A percentile compares a stretch with the other conserved stretches of the same genome.
Conservation (phyloP, 2,797 vertebrate species). For the Pangasius djambal region DNA sequence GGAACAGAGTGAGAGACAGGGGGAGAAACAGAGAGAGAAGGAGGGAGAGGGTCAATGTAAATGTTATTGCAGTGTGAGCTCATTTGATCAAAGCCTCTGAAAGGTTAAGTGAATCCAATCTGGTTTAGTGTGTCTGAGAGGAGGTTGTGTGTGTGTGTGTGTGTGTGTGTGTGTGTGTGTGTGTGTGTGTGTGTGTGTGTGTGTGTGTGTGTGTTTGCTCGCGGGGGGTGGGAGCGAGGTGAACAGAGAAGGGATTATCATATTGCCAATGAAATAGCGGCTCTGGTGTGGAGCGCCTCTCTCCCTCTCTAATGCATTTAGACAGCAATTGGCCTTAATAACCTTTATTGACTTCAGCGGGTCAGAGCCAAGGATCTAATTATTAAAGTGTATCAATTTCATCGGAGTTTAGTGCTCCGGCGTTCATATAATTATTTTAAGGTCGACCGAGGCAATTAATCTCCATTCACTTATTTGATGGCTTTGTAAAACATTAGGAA, state of each 20-base stretch:
- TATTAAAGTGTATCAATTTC: slow-evolving; percentile 94
- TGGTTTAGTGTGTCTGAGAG: slow-evolving; percentile 86
- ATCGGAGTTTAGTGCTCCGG: slow-evolving; percentile 85
- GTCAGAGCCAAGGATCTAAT: slow-evolving; percentile 90
- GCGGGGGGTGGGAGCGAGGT: slow-evolving; percentile 67
- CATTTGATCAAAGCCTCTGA: slow-evolving; percentile 86
- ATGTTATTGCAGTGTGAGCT: slow-evolving; percentile 87
- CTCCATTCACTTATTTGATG: slow-evolving; percentile 85
- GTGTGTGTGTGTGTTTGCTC: slow-evolving; percentile 45
- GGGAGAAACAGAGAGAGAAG: slow-evolving; percentile 42
- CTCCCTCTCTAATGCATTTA: slow-evolving; percentile 80
- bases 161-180: slow-evolving; percentile 52
- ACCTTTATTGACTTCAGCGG: slow-evolving; percentile 90
- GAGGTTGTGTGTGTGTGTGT: slow-evolving; percentile 64
- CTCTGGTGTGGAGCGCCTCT: slow-evolving; percentile 69
- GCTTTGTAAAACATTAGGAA: slow-evolving; percentile 85
- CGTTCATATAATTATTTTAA: slow-evolving; percentile 87
- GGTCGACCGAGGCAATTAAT: slow-evolving; percentile 85
- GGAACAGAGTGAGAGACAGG: slow-evolving; percentile 51
- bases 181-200: slow-evolving; percentile 59
- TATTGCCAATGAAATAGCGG: slow-evolving; percentile 82
- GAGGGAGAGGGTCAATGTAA: slow-evolving; percentile 80
- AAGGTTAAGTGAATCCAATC: slow-evolving; percentile 89
- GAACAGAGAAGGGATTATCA: slow-evolving; percentile 84
- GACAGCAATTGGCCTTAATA: slow-evolving; percentile 90